Evolutionary conservation across 2,888 invertebrate species (phyloP).

Genomic region (Lasioglossum zephyrum): DNA sequence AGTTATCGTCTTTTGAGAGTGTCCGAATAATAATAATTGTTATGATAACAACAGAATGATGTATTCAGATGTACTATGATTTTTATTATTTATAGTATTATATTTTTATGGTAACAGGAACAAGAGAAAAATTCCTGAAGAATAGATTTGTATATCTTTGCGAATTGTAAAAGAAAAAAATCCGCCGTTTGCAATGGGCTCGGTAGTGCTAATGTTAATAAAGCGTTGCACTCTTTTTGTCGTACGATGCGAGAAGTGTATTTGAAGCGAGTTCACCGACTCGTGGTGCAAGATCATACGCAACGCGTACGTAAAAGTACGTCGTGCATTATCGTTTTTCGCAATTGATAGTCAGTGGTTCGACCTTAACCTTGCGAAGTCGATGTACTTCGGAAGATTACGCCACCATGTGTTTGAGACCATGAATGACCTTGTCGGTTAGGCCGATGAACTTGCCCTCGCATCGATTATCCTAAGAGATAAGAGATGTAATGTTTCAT

Average conservation of each 20-base stretch:
- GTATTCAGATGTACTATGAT: too few relatives aligned
- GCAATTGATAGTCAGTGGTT: conserved; percentile 1
- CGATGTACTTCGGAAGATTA: background rate
- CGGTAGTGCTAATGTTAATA: background rate
- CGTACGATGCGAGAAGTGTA: background rate
- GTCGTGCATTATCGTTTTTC: background rate
- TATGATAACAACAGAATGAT: background rate
- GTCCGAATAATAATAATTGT: too few relatives aligned
- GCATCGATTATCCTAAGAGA: background rate
- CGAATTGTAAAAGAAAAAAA: background rate
- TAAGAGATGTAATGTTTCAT: background rate
- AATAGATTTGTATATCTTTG: background rate
- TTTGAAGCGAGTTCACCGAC: background rate
- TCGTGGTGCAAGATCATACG: background rate
- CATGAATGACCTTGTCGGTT: background rate
- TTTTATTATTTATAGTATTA: too few relatives aligned
- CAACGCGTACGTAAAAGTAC: background rate
- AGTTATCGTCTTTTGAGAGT: too few relatives aligned
- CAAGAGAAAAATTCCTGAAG: background rate
- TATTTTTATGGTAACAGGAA: too few relatives aligned
- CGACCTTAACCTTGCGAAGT: background rate
- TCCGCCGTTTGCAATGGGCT: too few relatives aligned
- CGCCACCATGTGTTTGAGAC: background rate
- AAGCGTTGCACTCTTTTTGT: background rate
- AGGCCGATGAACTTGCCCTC: background rate